phyloP scores from a whole-genome alignment of 2,797 vertebrate species.

The Tauraco hartlaubi region DNA sequence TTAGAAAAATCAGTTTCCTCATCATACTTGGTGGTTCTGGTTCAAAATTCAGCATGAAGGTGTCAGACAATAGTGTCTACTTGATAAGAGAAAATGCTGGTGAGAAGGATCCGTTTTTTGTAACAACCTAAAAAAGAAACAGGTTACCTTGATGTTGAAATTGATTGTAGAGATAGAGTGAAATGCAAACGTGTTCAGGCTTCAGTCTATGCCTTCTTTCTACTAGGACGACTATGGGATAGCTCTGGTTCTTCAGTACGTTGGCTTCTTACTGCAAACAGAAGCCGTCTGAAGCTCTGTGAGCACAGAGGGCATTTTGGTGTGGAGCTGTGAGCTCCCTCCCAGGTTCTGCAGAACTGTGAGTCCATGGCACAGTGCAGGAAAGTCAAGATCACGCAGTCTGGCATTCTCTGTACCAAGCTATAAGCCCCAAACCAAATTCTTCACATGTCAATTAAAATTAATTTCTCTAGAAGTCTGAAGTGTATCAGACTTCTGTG shows the following conservation, averaged over 20 bases:
- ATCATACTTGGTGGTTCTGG: not conserved
- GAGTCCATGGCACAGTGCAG: not conserved
- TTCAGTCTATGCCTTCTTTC: not conserved
- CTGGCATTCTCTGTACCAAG: not conserved
- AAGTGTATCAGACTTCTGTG: not conserved
- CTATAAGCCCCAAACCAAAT: not conserved
- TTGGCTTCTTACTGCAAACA: not conserved
- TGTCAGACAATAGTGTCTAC: not conserved
- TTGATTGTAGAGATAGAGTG: not conserved
- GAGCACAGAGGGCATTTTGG: not conserved
- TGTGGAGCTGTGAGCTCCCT: not conserved
- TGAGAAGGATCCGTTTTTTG: not conserved
- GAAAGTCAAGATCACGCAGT: not conserved
- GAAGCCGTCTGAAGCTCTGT: not conserved
- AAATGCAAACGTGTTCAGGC: not conserved
- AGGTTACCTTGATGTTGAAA: not conserved
- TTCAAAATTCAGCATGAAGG: not conserved
- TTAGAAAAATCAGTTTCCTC: not conserved
- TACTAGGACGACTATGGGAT: too few relatives aligned
- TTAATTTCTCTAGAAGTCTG: not conserved
- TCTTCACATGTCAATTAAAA: not conserved
- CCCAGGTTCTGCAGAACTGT: not conserved
- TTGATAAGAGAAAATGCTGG: not conserved
- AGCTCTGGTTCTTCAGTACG: not conserved
- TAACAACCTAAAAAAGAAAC: not conserved